Conservation (phyloP, 1,140 invertebrate genomes). For the Lepidotrigona ventralis region DNA sequence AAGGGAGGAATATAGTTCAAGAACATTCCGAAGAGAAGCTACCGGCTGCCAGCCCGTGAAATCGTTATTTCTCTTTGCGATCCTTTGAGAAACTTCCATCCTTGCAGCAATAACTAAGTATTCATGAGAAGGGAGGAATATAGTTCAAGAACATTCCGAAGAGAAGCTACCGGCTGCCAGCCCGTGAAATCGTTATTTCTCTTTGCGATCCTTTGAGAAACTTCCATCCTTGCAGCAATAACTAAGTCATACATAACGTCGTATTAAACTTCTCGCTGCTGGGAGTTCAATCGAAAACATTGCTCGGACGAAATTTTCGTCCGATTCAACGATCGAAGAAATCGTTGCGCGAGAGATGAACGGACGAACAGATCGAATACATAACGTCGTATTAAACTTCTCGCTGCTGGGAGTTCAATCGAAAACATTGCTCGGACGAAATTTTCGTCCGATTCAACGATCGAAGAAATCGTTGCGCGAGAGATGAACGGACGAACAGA, state of each 20-base stretch:
- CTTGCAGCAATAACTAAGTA: no score
- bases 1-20: constrained; percentile 41
- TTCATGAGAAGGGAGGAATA: constrained; percentile 51
- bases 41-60: no score
- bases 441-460: neutral
- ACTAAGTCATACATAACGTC: neutral
- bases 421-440: no score
- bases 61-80: neutral
- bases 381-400: neutral
- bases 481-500: neutral
- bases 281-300: neutral
- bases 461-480: neutral
- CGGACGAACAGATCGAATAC: neutral
- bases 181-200: constrained; percentile 1
- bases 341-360: neutral
- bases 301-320: neutral
- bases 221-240: neutral
- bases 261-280: neutral
- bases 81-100: neutral
- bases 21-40: constrained; percentile 28
- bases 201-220: neutral
- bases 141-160: constrained; percentile 41
- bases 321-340: neutral
- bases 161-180: neutral
- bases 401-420: neutral